These are phyloP conservation scores for Onychostruthus taczanowskii DNA, from an alignment of 2,113 vertebrate species.

Conservation along the genomic window DNA sequence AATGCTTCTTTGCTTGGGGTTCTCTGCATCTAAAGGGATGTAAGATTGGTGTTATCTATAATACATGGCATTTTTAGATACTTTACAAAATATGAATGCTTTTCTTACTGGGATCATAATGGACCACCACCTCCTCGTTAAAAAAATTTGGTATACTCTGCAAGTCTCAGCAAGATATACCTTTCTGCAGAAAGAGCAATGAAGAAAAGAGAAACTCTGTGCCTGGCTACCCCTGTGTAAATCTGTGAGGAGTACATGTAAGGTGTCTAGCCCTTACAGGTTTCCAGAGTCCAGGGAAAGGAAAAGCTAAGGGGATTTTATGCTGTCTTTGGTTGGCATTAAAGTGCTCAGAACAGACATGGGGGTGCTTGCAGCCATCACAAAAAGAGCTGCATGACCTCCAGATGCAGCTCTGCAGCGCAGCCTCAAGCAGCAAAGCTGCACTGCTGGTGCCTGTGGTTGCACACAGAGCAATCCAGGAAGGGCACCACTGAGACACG, in stretches of 20 bases:
- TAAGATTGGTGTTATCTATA: neutral
- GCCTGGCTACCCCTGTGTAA: neutral
- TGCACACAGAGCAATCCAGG: neutral
- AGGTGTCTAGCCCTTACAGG: neutral
- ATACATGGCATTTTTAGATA: neutral
- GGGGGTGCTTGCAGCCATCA: fast-evolving
- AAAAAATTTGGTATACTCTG: neutral
- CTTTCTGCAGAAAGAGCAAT: neutral
- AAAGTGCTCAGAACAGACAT: neutral
- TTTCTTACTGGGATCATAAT: neutral
- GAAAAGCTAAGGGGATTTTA: neutral
- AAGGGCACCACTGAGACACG: neutral
- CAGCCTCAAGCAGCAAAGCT: neutral
- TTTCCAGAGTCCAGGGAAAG: neutral
- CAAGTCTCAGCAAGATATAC: neutral
- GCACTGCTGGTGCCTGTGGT: neutral
- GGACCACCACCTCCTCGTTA: neutral
- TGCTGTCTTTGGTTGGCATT: neutral
- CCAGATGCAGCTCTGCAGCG: neutral
- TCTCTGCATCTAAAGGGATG: neutral
- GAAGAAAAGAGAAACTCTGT: neutral
- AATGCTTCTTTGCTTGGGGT: neutral
- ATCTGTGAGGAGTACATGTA: neutral
- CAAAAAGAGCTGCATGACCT: neutral
- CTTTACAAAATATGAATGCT: neutral